phyloP scores from a whole-genome alignment of 2,113 vertebrate genomes.

The Chrysochloris asiatica region DNA sequence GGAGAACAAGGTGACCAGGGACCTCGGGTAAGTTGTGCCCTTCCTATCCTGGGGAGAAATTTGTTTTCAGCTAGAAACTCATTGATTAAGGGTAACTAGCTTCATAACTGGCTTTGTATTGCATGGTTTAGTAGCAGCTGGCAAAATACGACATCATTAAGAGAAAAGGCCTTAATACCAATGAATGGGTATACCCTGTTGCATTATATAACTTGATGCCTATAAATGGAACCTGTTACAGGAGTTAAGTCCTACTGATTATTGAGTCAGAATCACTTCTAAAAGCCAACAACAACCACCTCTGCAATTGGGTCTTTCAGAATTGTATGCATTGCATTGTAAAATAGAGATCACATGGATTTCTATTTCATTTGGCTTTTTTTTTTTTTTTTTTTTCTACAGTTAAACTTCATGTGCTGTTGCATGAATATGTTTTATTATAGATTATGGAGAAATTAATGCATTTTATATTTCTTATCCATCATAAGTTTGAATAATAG shows the following conservation, averaged over 20 bases:
- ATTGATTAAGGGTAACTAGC: conserved; percentile 73
- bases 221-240: background rate
- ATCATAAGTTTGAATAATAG: conserved; percentile 52
- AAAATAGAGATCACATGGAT: conserved; percentile 46
- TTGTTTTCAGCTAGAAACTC: conserved; percentile 75
- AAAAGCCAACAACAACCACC: background rate
- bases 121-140: conserved; percentile 81
- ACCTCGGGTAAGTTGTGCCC: conserved; percentile 94
- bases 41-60: conserved; percentile 80
- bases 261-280: background rate
- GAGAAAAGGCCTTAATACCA: conserved; percentile 54
- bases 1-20: conserved; percentile 99
- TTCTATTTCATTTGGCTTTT: conserved; percentile 63
- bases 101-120: conserved; percentile 78
- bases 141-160: conserved; percentile 69
- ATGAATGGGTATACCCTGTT: conserved; percentile 31
- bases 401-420: conserved; percentile 59
- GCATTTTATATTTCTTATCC: conserved; percentile 68
- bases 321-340: conserved; percentile 67
- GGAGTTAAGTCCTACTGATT: conserved; percentile 56
- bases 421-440: conserved; percentile 56
- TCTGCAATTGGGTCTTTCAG: conserved; percentile 55
- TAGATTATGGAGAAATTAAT: conserved; percentile 67
- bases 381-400: conserved; percentile 60
- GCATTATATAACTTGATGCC: background rate